These are phyloP conservation scores for Phengaris alcon DNA, from an alignment of 2,888 invertebrate species.

Conservation along the genomic window DNA sequence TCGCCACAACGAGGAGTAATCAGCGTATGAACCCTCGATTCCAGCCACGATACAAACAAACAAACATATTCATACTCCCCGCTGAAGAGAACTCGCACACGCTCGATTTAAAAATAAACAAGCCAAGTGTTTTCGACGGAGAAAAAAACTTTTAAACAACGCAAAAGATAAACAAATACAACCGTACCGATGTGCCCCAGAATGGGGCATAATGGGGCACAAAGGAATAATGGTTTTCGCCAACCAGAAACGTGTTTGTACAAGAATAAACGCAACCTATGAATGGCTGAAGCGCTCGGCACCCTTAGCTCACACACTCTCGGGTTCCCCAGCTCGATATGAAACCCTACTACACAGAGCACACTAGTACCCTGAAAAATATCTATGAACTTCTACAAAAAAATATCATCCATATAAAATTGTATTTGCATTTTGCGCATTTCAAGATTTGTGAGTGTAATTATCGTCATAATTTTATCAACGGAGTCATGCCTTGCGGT, in stretches of 20 bases:
- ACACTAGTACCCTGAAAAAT: neutral
- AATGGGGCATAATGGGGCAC: constrained; percentile 37
- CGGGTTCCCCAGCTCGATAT: neutral
- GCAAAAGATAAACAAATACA: constrained; percentile 42
- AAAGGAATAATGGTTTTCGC: constrained; percentile 47
- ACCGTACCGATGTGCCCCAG: constrained; percentile 33
- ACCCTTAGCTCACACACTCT: constrained; percentile 40
- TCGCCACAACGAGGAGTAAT: constrained; percentile 35
- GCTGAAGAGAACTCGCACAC: constrained; percentile 62
- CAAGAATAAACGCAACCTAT: constrained; percentile 55
- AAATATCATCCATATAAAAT: neutral
- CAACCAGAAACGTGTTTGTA: constrained; percentile 47
- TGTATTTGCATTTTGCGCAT: neutral
- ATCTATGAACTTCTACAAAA: neutral
- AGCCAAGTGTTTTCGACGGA: constrained; percentile 57
- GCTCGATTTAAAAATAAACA: constrained; percentile 70
- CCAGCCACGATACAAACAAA: constrained; percentile 47
- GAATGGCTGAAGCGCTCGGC: constrained; percentile 42
- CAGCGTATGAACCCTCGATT: constrained; percentile 55
- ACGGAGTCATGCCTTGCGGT: neutral
- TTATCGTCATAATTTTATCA: neutral
- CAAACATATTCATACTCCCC: constrained; percentile 52
- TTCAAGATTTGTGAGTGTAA: neutral
- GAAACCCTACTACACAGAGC: neutral
- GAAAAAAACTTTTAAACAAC: constrained; percentile 52